These are phyloP conservation scores for Porites lobata DNA, from an alignment of 92 coral and sea anemone genomes.

Conservation along the genomic window DNA sequence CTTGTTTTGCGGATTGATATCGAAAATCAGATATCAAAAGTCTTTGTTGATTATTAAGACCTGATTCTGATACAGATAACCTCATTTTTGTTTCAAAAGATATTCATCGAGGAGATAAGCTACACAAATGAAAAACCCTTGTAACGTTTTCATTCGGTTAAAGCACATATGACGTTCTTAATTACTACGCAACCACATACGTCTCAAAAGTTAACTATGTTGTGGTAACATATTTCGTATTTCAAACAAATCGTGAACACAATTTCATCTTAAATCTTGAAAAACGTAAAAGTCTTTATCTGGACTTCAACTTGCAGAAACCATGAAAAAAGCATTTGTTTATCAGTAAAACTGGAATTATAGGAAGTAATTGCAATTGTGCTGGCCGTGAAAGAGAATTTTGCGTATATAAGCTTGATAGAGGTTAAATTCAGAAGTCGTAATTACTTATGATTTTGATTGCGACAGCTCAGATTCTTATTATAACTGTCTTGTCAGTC, in stretches of 20 bases:
- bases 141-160: neutral
- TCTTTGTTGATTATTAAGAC: neutral
- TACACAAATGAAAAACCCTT: neutral
- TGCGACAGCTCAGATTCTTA: no score
- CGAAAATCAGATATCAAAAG: neutral
- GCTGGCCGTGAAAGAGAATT: no score
- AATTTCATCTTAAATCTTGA: no score
- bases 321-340: no score
- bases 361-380: no score
- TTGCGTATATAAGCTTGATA: neutral
- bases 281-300: neutral
- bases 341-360: neutral
- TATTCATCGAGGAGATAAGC: neutral
- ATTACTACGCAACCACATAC: neutral
- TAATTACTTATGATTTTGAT: no score
- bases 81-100: neutral
- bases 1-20: no score
- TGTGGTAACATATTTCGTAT: neutral
- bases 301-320: neutral
- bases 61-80: constrained; percentile 1
- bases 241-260: neutral
- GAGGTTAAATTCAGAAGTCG: neutral
- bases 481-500: no score
- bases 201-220: neutral
- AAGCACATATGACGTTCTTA: neutral